Percentiles rank a stretch among this genome's conserved stretches.
Conservation (phyloP, 2,888 invertebrate genomes). For the Cryptus armator region DNA sequence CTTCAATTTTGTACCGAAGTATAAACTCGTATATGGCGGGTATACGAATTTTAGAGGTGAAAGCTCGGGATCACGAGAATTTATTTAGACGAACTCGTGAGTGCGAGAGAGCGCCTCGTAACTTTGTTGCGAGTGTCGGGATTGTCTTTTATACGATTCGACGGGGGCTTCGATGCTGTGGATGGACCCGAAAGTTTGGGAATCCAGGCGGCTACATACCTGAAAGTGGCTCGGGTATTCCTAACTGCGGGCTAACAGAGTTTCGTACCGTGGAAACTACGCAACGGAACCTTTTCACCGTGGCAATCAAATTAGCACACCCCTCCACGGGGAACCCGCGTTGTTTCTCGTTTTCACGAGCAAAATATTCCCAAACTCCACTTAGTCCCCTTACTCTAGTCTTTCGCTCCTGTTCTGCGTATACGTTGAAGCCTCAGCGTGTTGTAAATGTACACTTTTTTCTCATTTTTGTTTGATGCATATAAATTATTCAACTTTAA, state of each 20-base stretch:
- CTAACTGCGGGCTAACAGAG: not conserved
- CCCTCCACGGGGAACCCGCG: not conserved
- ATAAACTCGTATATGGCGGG: not conserved
- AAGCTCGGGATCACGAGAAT: not conserved
- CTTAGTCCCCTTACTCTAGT: not conserved
- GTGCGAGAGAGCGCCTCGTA: not conserved
- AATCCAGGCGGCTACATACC: not conserved
- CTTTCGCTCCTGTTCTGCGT: not conserved
- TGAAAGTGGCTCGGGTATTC: not conserved
- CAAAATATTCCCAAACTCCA: not conserved
- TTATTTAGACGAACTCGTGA: too few species aligned
- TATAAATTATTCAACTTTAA: not conserved
- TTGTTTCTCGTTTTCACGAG: not conserved
- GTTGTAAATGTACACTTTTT: not conserved
- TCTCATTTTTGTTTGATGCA: not conserved
- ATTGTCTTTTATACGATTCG: not conserved
- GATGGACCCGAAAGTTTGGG: not conserved
- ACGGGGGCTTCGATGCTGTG: not conserved
- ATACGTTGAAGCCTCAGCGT: not conserved
- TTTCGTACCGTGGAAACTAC: not conserved
- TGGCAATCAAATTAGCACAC: conserved; percentile 21
- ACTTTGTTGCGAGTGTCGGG: not conserved
- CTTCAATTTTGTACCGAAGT: not conserved
- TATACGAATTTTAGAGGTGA: not conserved
- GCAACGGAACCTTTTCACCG: not conserved